Conservation (phyloP, 2,797 vertebrate genomes). For the Babyrousa celebensis region DNA sequence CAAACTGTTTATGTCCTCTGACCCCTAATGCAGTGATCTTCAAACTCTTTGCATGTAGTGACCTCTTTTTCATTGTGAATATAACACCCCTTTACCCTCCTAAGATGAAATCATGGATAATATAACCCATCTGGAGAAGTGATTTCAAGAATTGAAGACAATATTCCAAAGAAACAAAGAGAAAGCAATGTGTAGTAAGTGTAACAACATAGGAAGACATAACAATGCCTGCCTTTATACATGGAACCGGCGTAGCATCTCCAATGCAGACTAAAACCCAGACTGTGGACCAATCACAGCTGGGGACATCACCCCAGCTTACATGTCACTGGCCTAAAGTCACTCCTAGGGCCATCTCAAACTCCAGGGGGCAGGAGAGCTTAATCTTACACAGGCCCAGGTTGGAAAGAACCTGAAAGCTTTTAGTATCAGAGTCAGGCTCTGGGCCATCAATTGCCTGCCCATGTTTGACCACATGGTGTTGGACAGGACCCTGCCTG, state of each 20-base stretch:
- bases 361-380: not conserved
- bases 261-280: not conserved
- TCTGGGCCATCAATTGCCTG: not conserved
- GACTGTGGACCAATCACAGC: not conserved
- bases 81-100: not conserved
- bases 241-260: not conserved
- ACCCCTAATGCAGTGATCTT: not conserved
- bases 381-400: not conserved
- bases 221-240: not conserved
- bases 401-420: not conserved
- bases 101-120: slow-evolving; percentile 43
- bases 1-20: not conserved
- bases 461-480: not conserved
- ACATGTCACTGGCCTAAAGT: not conserved
- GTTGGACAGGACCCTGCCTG: not conserved
- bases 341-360: not conserved
- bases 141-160: slow-evolving; percentile 55
- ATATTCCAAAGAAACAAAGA: slow-evolving; percentile 21
- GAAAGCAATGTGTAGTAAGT: slow-evolving; percentile 3
- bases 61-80: not conserved
- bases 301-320: not conserved
- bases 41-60: not conserved
- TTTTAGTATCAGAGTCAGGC: not conserved
- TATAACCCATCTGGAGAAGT: slow-evolving; percentile 8
- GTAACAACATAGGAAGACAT: not conserved